Percentiles rank a stretch among this genome's conserved stretches.
Evolutionary conservation across 2,888 invertebrate genomes (phyloP).

Genomic region (Acleris holmiana): DNA sequence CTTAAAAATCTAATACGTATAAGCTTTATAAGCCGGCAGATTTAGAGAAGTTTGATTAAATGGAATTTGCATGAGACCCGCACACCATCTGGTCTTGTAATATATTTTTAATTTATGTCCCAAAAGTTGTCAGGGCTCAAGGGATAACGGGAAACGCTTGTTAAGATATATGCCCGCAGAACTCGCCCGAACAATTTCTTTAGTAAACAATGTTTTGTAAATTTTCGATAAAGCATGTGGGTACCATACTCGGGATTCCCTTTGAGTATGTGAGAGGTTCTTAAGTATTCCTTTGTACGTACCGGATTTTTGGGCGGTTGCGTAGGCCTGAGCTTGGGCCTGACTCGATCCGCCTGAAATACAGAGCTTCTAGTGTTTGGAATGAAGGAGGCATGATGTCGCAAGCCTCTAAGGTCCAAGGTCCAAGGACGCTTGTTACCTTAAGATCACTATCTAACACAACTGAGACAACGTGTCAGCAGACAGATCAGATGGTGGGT

Average conservation of each 20-base stretch:
- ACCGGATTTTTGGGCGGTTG: conserved; percentile 46
- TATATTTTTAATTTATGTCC: conserved; percentile 81
- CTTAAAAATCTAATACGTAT: conserved; percentile 60
- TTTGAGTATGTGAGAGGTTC: conserved; percentile 21
- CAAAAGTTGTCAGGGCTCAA: conserved; percentile 65
- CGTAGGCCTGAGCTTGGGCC: conserved; percentile 37
- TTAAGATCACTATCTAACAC: too few relatives aligned
- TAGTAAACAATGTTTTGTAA: conserved; percentile 43
- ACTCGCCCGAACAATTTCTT: conserved; percentile 52
- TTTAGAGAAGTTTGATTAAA: conserved; percentile 69
- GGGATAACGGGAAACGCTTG: conserved; percentile 54
- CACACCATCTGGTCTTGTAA: conserved; percentile 70
- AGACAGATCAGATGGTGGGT: too few relatives aligned
- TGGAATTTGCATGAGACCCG: conserved; percentile 72
- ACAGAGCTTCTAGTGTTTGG: background rate
- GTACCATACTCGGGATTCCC: conserved; percentile 26
- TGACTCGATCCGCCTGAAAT: conserved; percentile 24
- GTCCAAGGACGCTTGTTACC: too few relatives aligned
- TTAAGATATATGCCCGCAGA: conserved; percentile 59
- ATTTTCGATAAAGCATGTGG: conserved; percentile 32
- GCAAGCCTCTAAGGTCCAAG: too few relatives aligned
- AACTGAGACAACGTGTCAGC: too few relatives aligned
- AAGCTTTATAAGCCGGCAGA: conserved; percentile 41
- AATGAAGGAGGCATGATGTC: too few relatives aligned
- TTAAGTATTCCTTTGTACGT: conserved; percentile 38